A percentile compares a stretch with the other conserved stretches of the same genome.
These are phyloP conservation scores for Lepidochrysops patricia DNA, from an alignment of 2,888 invertebrate genomes.

Conservation along the genomic window DNA sequence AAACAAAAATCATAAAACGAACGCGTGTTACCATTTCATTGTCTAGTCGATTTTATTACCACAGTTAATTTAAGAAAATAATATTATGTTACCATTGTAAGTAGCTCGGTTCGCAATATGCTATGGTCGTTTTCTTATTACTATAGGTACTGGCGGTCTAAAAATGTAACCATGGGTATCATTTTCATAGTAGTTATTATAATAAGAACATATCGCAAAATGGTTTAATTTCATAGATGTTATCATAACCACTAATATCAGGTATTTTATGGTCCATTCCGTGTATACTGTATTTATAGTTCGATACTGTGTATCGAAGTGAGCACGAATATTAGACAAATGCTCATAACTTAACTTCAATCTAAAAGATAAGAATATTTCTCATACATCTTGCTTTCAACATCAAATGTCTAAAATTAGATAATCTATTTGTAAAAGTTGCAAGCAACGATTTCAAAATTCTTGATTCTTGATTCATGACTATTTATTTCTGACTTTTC, in stretches of 20 bases:
- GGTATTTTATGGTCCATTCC: background rate
- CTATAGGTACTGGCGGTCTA: background rate
- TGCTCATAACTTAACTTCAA: background rate
- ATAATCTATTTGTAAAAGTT: background rate
- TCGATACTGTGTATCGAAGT: background rate
- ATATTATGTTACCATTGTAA: no score
- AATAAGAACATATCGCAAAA: slow-evolving; percentile 5
- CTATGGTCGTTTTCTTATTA: no score
- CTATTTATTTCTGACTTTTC: background rate
- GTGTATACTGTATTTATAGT: background rate
- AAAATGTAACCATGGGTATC: background rate
- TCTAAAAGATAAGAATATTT: background rate
- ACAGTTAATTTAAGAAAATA: no score
- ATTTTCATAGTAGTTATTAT: background rate
- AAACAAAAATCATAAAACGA: background rate
- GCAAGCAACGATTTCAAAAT: background rate
- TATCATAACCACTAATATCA: background rate
- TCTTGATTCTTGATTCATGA: no score
- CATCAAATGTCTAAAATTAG: background rate
- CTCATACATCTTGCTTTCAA: background rate
- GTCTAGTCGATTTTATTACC: no score
- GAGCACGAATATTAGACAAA: background rate
- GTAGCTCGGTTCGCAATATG: no score
- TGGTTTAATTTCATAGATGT: background rate
- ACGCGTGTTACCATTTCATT: no score